Evolutionary conservation across 2,888 invertebrate species (phyloP), one percentile per base, ranked within the genome.

Genomic region (Phlogophora meticulosa): DNA sequence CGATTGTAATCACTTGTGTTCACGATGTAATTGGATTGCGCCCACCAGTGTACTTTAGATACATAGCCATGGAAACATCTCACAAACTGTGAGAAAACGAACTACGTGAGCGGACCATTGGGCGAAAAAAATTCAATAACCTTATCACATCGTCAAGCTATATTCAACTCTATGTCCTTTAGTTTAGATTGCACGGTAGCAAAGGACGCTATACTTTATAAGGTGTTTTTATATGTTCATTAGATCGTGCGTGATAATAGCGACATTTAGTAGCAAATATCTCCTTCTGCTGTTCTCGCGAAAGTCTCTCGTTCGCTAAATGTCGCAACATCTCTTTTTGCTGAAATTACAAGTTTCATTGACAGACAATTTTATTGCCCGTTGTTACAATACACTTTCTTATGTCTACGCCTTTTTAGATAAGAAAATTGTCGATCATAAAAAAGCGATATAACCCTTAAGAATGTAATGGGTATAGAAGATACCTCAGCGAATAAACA

Each of bases 161-260:
- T 72, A 63, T n/a, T 66, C 43, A 46, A 40, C 59, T 45, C 36
- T 81, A 51, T 45, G 0, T 0, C 0, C 0, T 34, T n/a, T 0
- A 10, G 0, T 0, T 32, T 64, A 75, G 3, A 32, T 20, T 20
- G 17, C n/a, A 66, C 13, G 13, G 20, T 68, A 32, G 58, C 20
- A 24, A 46, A 58, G 2, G 17, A 24, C 4, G 5, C 4, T 20
- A 0, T 11, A 53, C 72, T 61, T 48, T 63, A 74, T 79, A 76
- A 45, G 62, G 53, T 74, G 60, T 79, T 80, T 72, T 73, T 69
- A 46, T 49, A 24, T 49, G 61, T 59, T 56, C 65, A 67, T 76
- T 40, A 65, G 46, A 48, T 76, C 48, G 72, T 81, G 80, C 85
- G 85, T 83, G 83, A 83, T 84, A 86, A 85, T 78, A 83, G 82